Base-by-base conservation (phyloP, 2,888 invertebrate genomes). In the Pelosia muscerda region DNA sequence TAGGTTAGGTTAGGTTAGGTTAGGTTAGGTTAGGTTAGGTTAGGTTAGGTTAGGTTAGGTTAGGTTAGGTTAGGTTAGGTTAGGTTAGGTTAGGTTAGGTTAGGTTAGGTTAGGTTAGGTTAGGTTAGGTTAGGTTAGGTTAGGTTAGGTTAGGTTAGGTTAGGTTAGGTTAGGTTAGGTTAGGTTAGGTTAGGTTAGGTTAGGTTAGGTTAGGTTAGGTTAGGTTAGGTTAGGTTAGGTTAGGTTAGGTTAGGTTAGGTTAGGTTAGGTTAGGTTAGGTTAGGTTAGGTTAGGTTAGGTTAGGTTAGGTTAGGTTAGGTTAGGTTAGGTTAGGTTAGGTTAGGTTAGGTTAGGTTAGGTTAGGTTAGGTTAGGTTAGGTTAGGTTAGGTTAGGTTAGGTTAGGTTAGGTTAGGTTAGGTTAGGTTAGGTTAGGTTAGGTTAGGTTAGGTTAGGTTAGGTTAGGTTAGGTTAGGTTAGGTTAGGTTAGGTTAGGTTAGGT, bases 41-140 rank as follows among this genome's bases (percentile, higher is more conserved):
- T 58, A 58, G 58, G 58, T 58, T 58, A 58, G 58, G 58, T 58
- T 58, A 58, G 58, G 58, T 58, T 58, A 58, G 58, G 28, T 54
- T 13, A 13, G 54, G 22, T n/a, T 54, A 54, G 54, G 54, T 54
- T 31, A 31, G 31, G 31, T 31, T 31, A 31, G 31, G 31, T 31
- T 31, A 31, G 31, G 31, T n/a, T 31, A 31, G 31, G 31, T 31
- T 31, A 31, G 31, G 31, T 31, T 31, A 31, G 53, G n/a, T n/a
- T 53, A n/a, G 54, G 54, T 56, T 56, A 56, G 56, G 56, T 56
- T 56, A 56, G 56, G 56, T 56, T 56, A 56, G 56, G 56, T 56
- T 56, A 56, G 56, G 56, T 56, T 56, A 56, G 56, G 56, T 56
- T 56, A 56, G 56, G 56, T 56, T 56, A 56, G 56, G 56, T 56